A percentile compares a stretch with the other conserved stretches of the same genome.
These are phyloP conservation scores for Latheticus oryzae DNA, from an alignment of 2,888 invertebrate species.

Conservation along the genomic window DNA sequence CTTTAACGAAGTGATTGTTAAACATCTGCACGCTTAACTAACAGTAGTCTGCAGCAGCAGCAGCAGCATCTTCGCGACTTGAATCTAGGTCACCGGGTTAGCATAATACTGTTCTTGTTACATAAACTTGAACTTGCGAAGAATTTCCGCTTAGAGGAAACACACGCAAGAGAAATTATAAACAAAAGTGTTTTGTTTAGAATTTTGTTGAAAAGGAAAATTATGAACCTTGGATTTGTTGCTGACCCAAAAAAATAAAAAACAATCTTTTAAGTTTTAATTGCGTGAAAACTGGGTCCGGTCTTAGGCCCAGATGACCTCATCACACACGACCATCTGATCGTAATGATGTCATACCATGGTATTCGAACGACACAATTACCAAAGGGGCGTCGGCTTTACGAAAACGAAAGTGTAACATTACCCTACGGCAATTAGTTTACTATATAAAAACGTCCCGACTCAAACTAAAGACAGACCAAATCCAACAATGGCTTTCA, in stretches of 20 bases:
- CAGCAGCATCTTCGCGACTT: slow-evolving; percentile 7
- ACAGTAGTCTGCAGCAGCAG: slow-evolving; percentile 13
- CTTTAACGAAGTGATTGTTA: neutral
- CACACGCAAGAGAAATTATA: slow-evolving; percentile 20
- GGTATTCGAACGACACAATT: slow-evolving; percentile 32
- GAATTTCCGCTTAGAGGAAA: slow-evolving; percentile 22
- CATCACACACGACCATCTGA: slow-evolving; percentile 10
- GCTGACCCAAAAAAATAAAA: slow-evolving; percentile 2
- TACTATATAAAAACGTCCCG: slow-evolving; percentile 36
- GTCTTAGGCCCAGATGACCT: slow-evolving; percentile 17
- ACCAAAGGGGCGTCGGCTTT: slow-evolving; percentile 38
- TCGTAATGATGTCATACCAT: slow-evolving; percentile 33
- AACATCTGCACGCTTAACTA: slow-evolving; percentile 11
- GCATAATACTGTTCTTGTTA: slow-evolving; percentile 19
- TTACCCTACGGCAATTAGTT: slow-evolving; percentile 27
- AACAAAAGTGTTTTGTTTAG: slow-evolving; percentile 22
- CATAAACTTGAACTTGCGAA: slow-evolving; percentile 32
- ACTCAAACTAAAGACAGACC: slow-evolving; percentile 14
- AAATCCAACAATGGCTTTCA: slow-evolving; percentile 39
- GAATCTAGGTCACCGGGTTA: slow-evolving; percentile 31
- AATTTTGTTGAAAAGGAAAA: neutral
- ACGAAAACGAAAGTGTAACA: slow-evolving; percentile 43
- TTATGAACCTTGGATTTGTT: slow-evolving; percentile 1
- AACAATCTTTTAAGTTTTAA: neutral
- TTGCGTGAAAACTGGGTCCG: slow-evolving; percentile 2